Base-by-base conservation (phyloP, 2,888 invertebrate genomes). In the Thecophora atra region DNA sequence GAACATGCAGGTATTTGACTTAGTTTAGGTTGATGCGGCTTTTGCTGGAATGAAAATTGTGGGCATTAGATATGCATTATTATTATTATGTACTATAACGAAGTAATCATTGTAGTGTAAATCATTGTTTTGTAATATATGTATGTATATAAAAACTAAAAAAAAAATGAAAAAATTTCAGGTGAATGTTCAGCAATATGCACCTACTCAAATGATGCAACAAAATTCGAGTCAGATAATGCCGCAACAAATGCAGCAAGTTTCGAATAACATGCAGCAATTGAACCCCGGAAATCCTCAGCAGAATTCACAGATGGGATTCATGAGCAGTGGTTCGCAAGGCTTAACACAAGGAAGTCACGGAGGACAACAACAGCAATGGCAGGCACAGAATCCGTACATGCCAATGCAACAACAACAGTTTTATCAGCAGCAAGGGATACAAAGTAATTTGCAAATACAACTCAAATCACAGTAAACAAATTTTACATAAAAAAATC, bases 181-280 rank as follows among this genome's bases (percentile, higher is more conserved):
- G 81, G 82, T 84, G 71, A 88, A 88, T 76, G 87, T 88, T 83
- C 87, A 84, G 71, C 86, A 84, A 76, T 85, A 84, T 75, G 83
- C 80, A 30, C 84, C 82, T 58, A 85, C 84, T 68, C 81, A 84
- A 74, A 83, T 84, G 89, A 86, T 84, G 78, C 78, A 81, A 64
- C 82, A 79, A 63, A 84, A 80, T 66, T 74, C 78, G 0, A 78
- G 73, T 64, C 90, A 91, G 79, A 87, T 90, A 88, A 85, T 85
- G 76, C 78, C 76, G n/a, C 77, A 76, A 64, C 84, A 84, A 76
- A 81, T 86, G 83, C 81, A 81, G 65, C 80, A 82, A 62, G 80
- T 80, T 11, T 80, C 80, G 3, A 82, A 82, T 70, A 81, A 79
- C 73, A 79, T 85, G 79, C 83, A 84, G 71, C 86, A 85, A 72